Evolutionary conservation across 35 echinoderm and acorn worm species (phyloP), one percentile per base, ranked within the genome.

Genomic region (Amphiura filiformis): DNA sequence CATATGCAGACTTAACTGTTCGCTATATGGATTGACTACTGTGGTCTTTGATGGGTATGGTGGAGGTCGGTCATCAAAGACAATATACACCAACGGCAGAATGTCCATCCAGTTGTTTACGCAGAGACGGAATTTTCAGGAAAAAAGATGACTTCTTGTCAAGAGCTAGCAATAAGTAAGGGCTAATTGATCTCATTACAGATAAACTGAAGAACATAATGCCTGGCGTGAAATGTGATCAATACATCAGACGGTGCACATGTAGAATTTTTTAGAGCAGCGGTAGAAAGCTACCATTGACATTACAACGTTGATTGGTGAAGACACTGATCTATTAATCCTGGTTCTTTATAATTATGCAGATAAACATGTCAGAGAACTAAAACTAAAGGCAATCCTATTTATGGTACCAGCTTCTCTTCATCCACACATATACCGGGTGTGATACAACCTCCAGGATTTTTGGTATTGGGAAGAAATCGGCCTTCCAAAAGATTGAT

Each of bases 261-360:
- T 38, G 82, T 86, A 13, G 1, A 90, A 20, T 89, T 90, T 80
- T 86, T 70, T 35, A 85, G 79, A 79, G 81, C 81, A 75, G 90
- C 90, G 56, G 39, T 92, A 37, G 34, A 89, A 47, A 36, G 22
- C 26, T 42, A 20, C 1, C 77, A 81, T 39, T 35, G 28, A 47
- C 32, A 17, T 64, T 33, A 84, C 87, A 17, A 78, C 37, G 31
- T 41, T 93, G 40, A 86, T 93, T 81, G 87, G 92, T 4, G 87
- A 89, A 80, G 87, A 93, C 70, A 90, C 92, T 39, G 92, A 93
- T 44, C 70, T 93, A 31, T 86, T 93, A 14, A 44, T 93, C 31
- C 56, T 93, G 52, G 75, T 34, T 39, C 76, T 31, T 78, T n/a
- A n/a, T n/a, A n/a, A 75, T 82, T 44, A 93, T 88, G 77, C 23